These are phyloP conservation scores for Clangula hyemalis DNA, from an alignment of 2,797 vertebrate species.

Conservation along the genomic window DNA sequence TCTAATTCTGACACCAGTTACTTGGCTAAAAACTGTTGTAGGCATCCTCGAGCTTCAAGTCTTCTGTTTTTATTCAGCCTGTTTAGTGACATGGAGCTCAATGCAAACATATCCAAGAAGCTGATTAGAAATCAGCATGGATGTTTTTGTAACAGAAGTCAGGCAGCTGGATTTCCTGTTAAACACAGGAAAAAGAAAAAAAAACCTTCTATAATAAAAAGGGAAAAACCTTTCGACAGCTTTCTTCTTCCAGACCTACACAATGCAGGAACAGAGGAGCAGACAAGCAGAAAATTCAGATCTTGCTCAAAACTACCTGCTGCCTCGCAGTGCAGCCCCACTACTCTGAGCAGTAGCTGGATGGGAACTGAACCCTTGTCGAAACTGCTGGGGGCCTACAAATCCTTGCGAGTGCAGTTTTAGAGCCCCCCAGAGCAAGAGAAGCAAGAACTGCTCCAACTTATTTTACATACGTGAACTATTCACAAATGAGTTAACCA, in stretches of 20 bases:
- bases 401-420: not conserved
- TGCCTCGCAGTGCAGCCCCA: not conserved
- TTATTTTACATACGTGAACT: not conserved
- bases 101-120: conserved; percentile 3
- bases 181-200: not conserved
- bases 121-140: not conserved
- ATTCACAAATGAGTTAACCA: not conserved
- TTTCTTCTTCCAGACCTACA: not conserved
- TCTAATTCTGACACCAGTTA: not conserved
- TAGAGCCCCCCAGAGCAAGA: not conserved
- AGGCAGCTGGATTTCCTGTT: not conserved
- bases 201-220: accelerated
- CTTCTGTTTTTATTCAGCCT: not conserved
- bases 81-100: not conserved
- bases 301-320: not conserved
- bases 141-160: not conserved
- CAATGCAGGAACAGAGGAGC: not conserved
- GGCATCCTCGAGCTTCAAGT: not conserved
- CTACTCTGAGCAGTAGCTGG: not conserved
- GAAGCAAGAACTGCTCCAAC: not conserved
- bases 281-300: not conserved
- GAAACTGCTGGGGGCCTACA: not conserved
- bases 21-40: not conserved
- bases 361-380: not conserved
- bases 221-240: not conserved